Percentiles rank a stretch among this genome's conserved stretches.
Evolutionary conservation across 2,113 vertebrate genomes (phyloP).

Genomic region (Alces alces): DNA sequence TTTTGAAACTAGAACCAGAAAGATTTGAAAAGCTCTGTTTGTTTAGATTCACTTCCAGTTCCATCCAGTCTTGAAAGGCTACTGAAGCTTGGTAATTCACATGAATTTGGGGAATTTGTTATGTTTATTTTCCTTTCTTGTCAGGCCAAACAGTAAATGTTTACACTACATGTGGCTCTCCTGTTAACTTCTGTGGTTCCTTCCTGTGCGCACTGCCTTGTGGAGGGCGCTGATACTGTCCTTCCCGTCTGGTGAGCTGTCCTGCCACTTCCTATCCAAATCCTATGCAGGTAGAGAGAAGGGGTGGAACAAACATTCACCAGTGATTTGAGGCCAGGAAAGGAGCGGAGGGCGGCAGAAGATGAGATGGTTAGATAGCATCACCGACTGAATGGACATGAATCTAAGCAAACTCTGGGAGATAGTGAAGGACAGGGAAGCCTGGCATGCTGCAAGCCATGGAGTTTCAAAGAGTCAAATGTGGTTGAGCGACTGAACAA

Average conservation of each 20-base stretch:
- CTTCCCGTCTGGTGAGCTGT: not conserved
- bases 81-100: not conserved
- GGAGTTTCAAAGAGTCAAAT: not conserved
- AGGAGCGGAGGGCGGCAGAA: not conserved
- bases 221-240: not conserved
- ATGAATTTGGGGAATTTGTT: not conserved
- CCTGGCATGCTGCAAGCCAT: not conserved
- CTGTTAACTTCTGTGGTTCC: not conserved
- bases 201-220: not conserved
- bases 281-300: not conserved
- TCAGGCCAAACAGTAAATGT: conserved; percentile 19
- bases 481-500: not conserved
- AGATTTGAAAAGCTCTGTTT: not conserved
- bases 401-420: not conserved
- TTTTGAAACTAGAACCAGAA: conserved; percentile 3
- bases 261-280: not conserved
- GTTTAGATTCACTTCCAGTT: not conserved
- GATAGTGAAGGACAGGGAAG: not conserved
- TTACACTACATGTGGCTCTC: not conserved
- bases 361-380: not conserved
- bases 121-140: conserved; percentile 14
- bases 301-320: not conserved
- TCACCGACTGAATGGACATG: not conserved
- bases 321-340: not conserved
- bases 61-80: not conserved